phyloP scores from a whole-genome alignment of 2,888 invertebrate species.

The Drosophila stalkeri region DNA sequence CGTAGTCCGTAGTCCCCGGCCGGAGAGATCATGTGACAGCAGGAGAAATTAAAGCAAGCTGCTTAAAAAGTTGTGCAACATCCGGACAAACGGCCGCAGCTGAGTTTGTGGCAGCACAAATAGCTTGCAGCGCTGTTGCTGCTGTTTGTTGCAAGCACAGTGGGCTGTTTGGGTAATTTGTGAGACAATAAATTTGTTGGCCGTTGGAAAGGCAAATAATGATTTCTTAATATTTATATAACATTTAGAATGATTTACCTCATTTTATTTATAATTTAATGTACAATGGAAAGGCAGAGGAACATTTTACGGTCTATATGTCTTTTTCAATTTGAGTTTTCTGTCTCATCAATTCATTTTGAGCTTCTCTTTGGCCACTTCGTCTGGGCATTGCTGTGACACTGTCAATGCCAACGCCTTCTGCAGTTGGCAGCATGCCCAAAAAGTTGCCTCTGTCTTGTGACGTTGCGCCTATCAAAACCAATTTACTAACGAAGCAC shows the following conservation, averaged over 20 bases:
- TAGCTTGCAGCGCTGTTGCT: conserved; percentile 28
- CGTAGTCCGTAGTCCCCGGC: conserved; percentile 1
- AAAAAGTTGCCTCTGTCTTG: conserved; percentile 38
- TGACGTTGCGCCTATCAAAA: conserved; percentile 75
- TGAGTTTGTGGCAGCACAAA: conserved; percentile 42
- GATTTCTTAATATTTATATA: neutral
- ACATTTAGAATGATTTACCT: accelerated
- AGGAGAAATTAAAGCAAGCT: conserved; percentile 66
- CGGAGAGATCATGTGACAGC: conserved; percentile 56
- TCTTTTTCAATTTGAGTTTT: neutral
- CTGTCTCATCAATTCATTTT: neutral
- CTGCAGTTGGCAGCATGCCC: conserved; percentile 58
- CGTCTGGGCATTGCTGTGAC: conserved; percentile 10
- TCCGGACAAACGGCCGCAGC: conserved; percentile 50
- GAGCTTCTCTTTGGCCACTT: too few relatives aligned
- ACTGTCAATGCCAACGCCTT: conserved; percentile 44
- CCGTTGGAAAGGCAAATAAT: neutral
- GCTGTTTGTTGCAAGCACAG: conserved; percentile 15
- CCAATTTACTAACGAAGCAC: conserved; percentile 82
- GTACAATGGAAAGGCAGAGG: too few relatives aligned
- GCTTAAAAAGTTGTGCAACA: conserved; percentile 71
- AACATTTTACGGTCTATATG: too few relatives aligned
- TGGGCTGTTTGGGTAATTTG: conserved; percentile 4
- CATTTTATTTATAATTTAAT: neutral
- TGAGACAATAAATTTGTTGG: neutral